Evolutionary conservation across 2,113 vertebrate genomes (phyloP).

Genomic region (Hystrix brachyura): DNA sequence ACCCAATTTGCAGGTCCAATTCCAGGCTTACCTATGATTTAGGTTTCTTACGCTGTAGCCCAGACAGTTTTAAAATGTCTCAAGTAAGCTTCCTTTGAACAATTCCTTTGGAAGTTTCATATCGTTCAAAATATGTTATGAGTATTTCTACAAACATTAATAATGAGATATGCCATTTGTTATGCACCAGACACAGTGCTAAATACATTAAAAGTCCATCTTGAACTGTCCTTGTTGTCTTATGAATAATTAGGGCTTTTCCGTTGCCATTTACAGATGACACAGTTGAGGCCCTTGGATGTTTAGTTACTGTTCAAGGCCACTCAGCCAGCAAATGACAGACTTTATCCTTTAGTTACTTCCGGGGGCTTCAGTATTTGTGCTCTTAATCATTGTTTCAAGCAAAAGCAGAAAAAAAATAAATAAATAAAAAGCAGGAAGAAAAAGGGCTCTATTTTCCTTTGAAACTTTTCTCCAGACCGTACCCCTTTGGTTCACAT

Average conservation of each 20-base stretch:
- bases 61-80: slow-evolving; percentile 26
- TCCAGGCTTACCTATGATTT: not conserved
- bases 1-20: slow-evolving; percentile 16
- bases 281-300: not conserved
- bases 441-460: not conserved
- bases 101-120: not conserved
- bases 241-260: not conserved
- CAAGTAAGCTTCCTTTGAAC: slow-evolving; percentile 27
- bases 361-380: not conserved
- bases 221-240: not conserved
- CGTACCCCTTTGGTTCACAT: slow-evolving; percentile 17
- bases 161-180: not conserved
- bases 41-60: not conserved
- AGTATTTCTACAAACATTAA: slow-evolving; percentile 1
- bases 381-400: not conserved
- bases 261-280: not conserved
- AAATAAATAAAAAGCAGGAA: not conserved
- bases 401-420: not conserved
- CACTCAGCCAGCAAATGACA: not conserved
- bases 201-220: not conserved
- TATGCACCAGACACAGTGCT: not conserved
- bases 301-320: not conserved
- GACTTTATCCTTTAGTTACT: not conserved
- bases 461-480: not conserved
- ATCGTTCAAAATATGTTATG: slow-evolving; percentile 41